These are phyloP conservation scores for Corythornis vintsioides DNA, from an alignment of 2,113 vertebrate genomes.

Conservation along the genomic window DNA sequence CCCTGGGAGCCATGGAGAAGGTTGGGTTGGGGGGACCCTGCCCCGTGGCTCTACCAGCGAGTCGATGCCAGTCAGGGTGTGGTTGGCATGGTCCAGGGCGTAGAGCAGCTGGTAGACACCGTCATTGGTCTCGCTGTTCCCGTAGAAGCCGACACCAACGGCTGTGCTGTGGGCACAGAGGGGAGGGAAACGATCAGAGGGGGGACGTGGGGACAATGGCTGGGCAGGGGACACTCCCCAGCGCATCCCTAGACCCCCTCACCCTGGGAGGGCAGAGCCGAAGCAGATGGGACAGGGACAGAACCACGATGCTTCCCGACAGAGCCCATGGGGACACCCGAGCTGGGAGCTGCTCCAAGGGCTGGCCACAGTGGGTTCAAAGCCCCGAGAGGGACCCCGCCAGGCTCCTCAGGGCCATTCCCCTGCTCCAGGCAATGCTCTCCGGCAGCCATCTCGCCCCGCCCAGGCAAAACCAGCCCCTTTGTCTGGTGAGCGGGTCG, in stretches of 20 bases:
- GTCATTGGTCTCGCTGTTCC: constrained; percentile 96
- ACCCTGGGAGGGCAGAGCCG: background rate
- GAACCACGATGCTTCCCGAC: rapidly evolving
- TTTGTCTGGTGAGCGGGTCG: constrained; percentile 35
- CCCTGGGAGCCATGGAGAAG: rapidly evolving
- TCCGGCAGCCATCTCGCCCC: constrained; percentile 4
- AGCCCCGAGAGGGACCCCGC: background rate
- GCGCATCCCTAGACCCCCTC: background rate
- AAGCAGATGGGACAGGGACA: background rate
- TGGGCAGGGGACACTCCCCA: rapidly evolving
- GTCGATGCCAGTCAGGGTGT: constrained; percentile 89
- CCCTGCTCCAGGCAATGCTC: background rate
- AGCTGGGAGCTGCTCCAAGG: rapidly evolving
- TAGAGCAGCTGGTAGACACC: constrained; percentile 94
- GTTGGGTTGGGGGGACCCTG: no score
- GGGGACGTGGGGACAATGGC: background rate
- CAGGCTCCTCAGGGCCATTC: background rate
- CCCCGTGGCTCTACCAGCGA: constrained; percentile 78
- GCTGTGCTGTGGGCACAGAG: constrained; percentile 76
- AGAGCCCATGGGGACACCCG: background rate
- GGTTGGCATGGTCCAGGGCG: constrained; percentile 91
- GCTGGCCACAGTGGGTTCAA: rapidly evolving
- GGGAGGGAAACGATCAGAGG: background rate
- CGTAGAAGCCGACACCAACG: constrained; percentile 94
- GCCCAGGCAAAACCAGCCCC: background rate